Evolutionary conservation across 2,797 vertebrate species (phyloP).

Genomic region (Tenualosa ilisha): DNA sequence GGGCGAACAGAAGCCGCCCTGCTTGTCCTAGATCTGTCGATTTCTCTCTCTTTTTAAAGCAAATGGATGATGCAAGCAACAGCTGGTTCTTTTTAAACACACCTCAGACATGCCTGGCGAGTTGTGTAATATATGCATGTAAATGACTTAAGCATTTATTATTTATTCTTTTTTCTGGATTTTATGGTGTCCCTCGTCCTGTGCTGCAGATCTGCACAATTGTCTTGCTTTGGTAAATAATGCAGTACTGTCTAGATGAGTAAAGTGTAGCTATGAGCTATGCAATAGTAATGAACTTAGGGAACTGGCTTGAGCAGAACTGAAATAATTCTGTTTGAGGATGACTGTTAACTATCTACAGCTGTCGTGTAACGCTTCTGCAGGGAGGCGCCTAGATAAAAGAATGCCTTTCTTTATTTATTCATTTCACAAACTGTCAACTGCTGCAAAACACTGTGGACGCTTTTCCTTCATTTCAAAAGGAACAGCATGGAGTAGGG

Average conservation of each 20-base stretch:
- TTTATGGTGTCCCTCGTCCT: conserved; percentile 65
- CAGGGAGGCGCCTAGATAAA: conserved; percentile 64
- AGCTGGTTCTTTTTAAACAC: conserved; percentile 46
- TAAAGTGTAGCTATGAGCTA: conserved; percentile 68
- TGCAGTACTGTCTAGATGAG: conserved; percentile 70
- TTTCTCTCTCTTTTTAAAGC: conserved; percentile 45
- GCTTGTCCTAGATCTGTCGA: conserved; percentile 63
- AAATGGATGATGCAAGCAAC: conserved; percentile 47
- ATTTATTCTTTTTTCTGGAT: conserved; percentile 58
- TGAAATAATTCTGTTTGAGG: conserved; percentile 78
- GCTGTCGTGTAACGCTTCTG: conserved; percentile 69
- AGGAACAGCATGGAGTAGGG: conserved; percentile 46
- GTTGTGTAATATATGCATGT: conserved; percentile 54
- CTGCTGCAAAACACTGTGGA: conserved; percentile 55
- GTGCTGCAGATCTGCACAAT: conserved; percentile 64
- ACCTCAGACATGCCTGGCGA: conserved; percentile 41
- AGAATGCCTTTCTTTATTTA: conserved; percentile 68
- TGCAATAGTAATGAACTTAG: conserved; percentile 78
- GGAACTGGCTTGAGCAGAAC: conserved; percentile 65
- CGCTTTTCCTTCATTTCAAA: conserved; percentile 56
- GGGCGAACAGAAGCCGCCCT: conserved; percentile 50
- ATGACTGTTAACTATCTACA: conserved; percentile 74
- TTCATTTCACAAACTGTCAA: conserved; percentile 70
- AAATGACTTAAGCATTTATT: conserved; percentile 68
- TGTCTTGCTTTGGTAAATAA: conserved; percentile 80